Conservation (phyloP, 1,140 invertebrate species). For the Saccostrea echinata region DNA sequence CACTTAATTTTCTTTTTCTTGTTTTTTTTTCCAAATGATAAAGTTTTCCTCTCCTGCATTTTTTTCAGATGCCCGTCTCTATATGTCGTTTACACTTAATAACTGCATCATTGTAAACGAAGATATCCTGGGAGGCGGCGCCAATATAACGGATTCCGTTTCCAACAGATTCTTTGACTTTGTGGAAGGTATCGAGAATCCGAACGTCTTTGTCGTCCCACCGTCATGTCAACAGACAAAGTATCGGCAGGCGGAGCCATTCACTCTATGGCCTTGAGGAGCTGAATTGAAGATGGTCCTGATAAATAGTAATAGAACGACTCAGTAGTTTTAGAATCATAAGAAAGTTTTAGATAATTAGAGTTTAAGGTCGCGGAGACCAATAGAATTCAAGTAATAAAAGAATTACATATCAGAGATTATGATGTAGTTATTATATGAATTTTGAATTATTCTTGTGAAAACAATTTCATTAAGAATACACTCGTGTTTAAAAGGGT, state of each 20-base stretch:
- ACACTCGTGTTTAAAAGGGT: not conserved
- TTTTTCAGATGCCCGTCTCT: constrained; percentile 64
- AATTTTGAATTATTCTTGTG: not conserved
- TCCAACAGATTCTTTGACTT: constrained; percentile 64
- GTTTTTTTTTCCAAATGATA: no score
- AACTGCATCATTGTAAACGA: constrained; percentile 65
- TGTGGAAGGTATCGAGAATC: constrained; percentile 63
- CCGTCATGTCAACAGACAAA: constrained; percentile 57
- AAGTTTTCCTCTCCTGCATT: no score
- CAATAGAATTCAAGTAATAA: not conserved
- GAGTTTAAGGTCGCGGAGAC: no score
- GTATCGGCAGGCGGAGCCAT: constrained; percentile 15
- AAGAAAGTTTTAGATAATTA: not conserved
- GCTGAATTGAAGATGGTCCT: not conserved
- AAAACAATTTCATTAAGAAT: not conserved
- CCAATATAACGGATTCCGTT: constrained; percentile 58
- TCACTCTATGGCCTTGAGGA: constrained; percentile 26
- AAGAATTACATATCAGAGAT: not conserved
- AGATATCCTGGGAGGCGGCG: constrained; percentile 47
- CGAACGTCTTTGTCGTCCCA: constrained; percentile 63
- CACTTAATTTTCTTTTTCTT: no score
- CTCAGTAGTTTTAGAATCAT: not conserved
- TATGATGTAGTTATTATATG: not conserved
- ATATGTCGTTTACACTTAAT: constrained; percentile 58
- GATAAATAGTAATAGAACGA: not conserved